Conservation (phyloP, 2,888 invertebrate genomes). For the Minunthozetes semirufus region DNA sequence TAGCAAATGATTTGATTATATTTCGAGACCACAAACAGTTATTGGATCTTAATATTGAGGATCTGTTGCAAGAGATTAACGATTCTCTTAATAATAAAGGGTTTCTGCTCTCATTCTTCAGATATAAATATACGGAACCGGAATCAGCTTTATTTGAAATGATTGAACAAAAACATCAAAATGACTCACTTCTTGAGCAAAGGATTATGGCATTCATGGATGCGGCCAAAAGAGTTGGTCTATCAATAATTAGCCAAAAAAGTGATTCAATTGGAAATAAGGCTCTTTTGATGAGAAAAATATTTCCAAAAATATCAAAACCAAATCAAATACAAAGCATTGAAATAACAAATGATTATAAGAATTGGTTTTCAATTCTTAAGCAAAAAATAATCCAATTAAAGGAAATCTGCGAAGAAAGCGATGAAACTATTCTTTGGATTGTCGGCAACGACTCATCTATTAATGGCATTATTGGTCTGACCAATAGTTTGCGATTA, state of each 20-base stretch:
- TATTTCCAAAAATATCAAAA: not conserved
- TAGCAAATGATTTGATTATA: too few species aligned
- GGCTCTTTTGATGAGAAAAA: not conserved
- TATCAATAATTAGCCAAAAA: not conserved
- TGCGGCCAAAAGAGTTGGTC: not conserved
- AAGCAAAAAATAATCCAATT: not conserved
- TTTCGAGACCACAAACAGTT: too few species aligned
- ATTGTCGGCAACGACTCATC: slow-evolving; percentile 56
- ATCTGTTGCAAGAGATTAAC: too few species aligned
- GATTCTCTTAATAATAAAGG: too few species aligned
- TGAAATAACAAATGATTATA: not conserved
- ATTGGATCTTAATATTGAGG: too few species aligned
- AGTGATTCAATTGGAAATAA: not conserved
- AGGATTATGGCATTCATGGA: not conserved
- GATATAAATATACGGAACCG: not conserved
- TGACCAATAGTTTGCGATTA: slow-evolving; percentile 78
- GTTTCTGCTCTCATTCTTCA: not conserved
- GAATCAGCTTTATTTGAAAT: too few species aligned
- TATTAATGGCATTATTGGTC: slow-evolving; percentile 70
- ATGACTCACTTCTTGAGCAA: not conserved
- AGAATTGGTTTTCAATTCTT: not conserved
- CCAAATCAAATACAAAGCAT: not conserved
- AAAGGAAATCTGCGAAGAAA: not conserved
- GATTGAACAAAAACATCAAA: not conserved
- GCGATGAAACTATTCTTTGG: not conserved